These are phyloP conservation scores for Columbina picui DNA, from an alignment of 2,113 vertebrate genomes.

Conservation along the genomic window DNA sequence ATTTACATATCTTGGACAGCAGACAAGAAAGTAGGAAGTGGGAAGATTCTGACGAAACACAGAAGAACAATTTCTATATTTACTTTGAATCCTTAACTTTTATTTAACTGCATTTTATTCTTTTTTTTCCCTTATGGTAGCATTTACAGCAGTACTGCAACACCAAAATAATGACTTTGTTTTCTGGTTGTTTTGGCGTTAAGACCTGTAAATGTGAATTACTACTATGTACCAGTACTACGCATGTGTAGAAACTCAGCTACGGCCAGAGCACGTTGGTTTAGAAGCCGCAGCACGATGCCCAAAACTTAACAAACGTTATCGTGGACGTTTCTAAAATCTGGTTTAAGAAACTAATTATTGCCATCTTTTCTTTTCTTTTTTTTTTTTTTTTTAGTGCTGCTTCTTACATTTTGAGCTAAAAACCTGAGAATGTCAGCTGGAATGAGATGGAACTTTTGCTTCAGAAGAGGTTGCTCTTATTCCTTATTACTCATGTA, in stretches of 20 bases:
- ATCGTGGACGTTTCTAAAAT: not conserved
- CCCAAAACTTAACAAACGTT: not conserved
- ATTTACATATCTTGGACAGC: not conserved
- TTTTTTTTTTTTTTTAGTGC: not conserved
- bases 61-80: not conserved
- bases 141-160: not conserved
- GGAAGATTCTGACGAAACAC: not conserved
- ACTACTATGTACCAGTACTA: not conserved
- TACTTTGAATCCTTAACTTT: not conserved
- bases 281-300: not conserved
- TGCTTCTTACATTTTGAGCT: not conserved
- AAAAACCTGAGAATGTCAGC: not conserved
- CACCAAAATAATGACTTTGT: not conserved
- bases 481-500: constrained; percentile 9
- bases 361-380: not conserved
- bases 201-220: not conserved
- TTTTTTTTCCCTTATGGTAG: not conserved
- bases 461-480: not conserved
- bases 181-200: not conserved
- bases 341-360: not conserved
- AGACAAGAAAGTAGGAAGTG: not conserved
- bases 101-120: not conserved
- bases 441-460: not conserved
- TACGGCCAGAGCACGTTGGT: not conserved
- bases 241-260: not conserved